These are phyloP conservation scores for Holcopasites calliopsidis DNA, from an alignment of 1,140 invertebrate species.

Conservation along the genomic window DNA sequence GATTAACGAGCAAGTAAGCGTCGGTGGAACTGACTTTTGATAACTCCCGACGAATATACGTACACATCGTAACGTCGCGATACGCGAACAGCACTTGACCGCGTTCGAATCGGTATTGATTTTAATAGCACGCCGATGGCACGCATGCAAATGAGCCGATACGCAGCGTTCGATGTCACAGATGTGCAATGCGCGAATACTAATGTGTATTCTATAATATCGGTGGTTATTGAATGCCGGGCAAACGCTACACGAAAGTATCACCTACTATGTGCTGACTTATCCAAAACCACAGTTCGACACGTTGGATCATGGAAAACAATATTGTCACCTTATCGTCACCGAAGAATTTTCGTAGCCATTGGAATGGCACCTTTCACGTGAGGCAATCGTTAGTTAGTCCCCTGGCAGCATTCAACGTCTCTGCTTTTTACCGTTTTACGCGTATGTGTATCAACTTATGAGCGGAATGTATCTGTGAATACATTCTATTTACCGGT, in stretches of 20 bases:
- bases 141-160: constrained; percentile 33
- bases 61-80: constrained; percentile 10
- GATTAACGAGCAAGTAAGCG: not conserved
- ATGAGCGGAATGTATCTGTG: constrained; percentile 50
- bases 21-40: constrained; percentile 4
- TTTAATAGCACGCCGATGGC: constrained; percentile 27
- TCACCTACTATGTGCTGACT: too few species aligned
- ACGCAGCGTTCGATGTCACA: constrained; percentile 12
- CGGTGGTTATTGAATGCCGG: not conserved
- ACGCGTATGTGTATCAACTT: constrained; percentile 49
- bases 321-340: too few species aligned
- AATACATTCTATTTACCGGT: constrained; percentile 39
- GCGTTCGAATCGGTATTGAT: constrained; percentile 41
- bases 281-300: too few species aligned
- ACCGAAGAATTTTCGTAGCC: not conserved
- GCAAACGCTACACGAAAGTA: too few species aligned
- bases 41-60: not conserved
- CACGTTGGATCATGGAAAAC: too few species aligned
- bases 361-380: constrained; percentile 22
- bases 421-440: constrained; percentile 50
- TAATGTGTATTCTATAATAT: constrained; percentile 13
- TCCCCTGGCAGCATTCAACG: constrained; percentile 7
- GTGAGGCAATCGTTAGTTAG: not conserved
- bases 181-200: constrained; percentile 9
- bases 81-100: constrained; percentile 31